phyloP scores from a whole-genome alignment of 30 jellyfish, hydroid and myxozoan species.

The Aurelia aurita region DNA sequence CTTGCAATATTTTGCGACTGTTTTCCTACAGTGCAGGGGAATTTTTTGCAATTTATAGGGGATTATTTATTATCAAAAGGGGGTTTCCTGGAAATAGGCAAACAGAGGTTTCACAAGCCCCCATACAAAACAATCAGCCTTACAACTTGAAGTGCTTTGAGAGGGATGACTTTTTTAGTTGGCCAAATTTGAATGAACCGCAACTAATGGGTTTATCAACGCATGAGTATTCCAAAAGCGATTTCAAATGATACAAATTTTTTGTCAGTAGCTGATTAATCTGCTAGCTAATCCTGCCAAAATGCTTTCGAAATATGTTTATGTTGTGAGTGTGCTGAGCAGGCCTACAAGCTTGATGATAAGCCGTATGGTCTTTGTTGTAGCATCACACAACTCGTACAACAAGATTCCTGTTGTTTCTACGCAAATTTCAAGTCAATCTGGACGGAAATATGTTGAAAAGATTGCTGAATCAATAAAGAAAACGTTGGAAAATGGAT shows the following conservation, averaged over 20 bases:
- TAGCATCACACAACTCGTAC: background rate
- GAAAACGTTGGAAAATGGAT: constrained; percentile 33
- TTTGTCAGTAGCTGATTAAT: constrained; percentile 38
- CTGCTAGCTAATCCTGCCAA: constrained; percentile 60
- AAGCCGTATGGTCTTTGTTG: constrained; percentile 38
- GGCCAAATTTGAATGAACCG: constrained; percentile 43
- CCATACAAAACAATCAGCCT: too few species aligned
- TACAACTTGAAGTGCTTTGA: background rate
- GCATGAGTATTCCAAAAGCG: constrained; percentile 38
- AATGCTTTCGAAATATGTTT: constrained; percentile 62
- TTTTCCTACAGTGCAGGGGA: too few species aligned
- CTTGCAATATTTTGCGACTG: too few species aligned
- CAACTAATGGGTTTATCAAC: constrained; percentile 57
- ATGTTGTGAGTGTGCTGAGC: constrained; percentile 15
- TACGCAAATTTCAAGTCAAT: background rate
- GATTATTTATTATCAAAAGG: too few species aligned
- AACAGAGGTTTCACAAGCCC: too few species aligned
- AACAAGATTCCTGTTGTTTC: constrained; percentile 3
- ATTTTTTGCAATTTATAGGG: too few species aligned
- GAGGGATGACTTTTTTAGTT: constrained; percentile 14
- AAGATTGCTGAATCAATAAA: background rate
- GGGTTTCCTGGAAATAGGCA: too few species aligned
- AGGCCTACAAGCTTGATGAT: constrained; percentile 18
- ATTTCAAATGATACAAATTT: constrained; percentile 25
- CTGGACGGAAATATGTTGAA: constrained; percentile 20